Conservation (phyloP, 2,797 vertebrate genomes). For the Schizopygopsis pylzovi region DNA sequence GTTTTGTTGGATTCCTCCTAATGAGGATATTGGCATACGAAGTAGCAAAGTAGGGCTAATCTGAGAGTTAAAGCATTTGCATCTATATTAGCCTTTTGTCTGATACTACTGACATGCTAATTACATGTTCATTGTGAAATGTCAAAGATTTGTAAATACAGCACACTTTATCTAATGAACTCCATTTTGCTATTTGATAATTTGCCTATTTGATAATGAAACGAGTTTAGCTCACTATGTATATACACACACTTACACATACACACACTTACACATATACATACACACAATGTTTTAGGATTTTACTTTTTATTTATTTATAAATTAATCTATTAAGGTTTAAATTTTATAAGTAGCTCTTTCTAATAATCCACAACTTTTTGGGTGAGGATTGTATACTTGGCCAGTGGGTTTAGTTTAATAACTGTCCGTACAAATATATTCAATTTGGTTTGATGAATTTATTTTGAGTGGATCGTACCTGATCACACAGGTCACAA, state of each 20-base stretch:
- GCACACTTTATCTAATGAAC: background rate
- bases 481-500: background rate
- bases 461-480: background rate
- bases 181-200: too few species aligned
- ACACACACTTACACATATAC: too few species aligned
- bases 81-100: conserved; percentile 27
- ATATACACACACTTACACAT: too few species aligned
- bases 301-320: too few species aligned
- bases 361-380: too few species aligned
- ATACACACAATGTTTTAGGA: too few species aligned
- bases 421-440: background rate
- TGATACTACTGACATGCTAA: conserved; percentile 18
- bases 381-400: too few species aligned
- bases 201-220: too few species aligned
- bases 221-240: too few species aligned
- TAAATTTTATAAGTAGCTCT: too few species aligned
- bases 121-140: background rate
- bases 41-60: conserved; percentile 29
- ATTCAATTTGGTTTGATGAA: background rate
- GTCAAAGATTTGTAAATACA: conserved; percentile 7
- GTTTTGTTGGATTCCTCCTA: conserved; percentile 12
- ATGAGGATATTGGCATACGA: conserved; percentile 29
- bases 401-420: background rate
- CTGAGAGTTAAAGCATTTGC: conserved; percentile 23
- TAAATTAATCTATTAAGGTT: too few species aligned